Conservation (phyloP, 2,888 invertebrate species). For the Chymomyza amoena region DNA sequence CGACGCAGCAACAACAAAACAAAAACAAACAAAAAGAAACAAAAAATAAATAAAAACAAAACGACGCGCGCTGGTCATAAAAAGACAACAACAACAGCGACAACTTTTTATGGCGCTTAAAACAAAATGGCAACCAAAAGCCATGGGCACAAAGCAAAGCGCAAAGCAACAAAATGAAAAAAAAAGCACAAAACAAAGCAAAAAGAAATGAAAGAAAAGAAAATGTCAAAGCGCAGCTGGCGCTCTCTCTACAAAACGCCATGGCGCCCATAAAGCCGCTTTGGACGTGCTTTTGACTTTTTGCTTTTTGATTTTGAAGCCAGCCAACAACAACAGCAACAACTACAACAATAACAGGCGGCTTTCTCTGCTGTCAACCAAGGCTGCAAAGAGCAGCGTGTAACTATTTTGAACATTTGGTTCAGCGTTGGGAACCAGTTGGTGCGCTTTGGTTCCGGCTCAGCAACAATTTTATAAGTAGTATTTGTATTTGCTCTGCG, state of each 20-base stretch:
- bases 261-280: not conserved
- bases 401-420: not conserved
- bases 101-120: conserved; percentile 61
- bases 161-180: too few species aligned
- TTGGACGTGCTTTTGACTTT: conserved; percentile 71
- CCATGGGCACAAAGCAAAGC: conserved; percentile 10
- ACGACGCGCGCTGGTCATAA: conserved; percentile 53
- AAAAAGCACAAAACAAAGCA: conserved; percentile 12
- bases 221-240: not conserved
- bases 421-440: too few species aligned
- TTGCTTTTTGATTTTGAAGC: conserved; percentile 60
- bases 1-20: conserved; percentile 49
- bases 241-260: not conserved
- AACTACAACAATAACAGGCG: not conserved
- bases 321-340: not conserved
- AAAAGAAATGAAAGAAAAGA: conserved; percentile 11
- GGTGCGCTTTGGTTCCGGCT: not conserved
- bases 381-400: conserved; percentile 5
- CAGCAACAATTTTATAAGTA: too few species aligned
- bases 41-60: conserved; percentile 26
- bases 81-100: conserved; percentile 44
- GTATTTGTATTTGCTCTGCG: too few species aligned
- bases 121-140: conserved; percentile 70
- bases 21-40: conserved; percentile 26
- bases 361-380: conserved; percentile 20